A percentile compares a stretch with the other conserved stretches of the same genome.
phyloP scores from a whole-genome alignment of 2,797 vertebrate species.

The Aldrovandia affinis region DNA sequence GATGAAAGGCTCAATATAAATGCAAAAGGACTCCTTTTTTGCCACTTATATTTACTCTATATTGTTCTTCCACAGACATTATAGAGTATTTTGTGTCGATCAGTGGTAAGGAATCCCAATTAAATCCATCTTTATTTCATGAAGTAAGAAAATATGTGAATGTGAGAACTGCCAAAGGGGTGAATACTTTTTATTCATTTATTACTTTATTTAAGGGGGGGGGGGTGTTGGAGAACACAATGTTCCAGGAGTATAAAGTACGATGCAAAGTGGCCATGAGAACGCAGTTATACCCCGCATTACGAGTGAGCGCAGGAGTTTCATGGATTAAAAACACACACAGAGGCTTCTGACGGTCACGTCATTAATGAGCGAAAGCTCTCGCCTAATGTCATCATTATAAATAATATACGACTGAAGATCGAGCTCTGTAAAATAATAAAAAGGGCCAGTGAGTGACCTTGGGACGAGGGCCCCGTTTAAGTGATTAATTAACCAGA shows the following conservation, averaged over 20 bases:
- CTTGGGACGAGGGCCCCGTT: constrained; percentile 49
- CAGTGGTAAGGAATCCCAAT: too few relatives aligned
- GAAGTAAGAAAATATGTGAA: too few relatives aligned
- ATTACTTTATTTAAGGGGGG: too few relatives aligned
- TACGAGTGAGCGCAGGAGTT: not conserved
- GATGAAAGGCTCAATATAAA: too few relatives aligned
- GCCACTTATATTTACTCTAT: too few relatives aligned
- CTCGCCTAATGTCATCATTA: constrained; percentile 35
- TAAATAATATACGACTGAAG: not conserved
- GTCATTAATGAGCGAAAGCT: constrained; percentile 32
- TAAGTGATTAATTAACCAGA: not conserved
- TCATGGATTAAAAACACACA: constrained; percentile 13
- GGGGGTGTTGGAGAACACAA: not conserved
- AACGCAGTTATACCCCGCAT: constrained; percentile 15
- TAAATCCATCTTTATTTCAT: too few relatives aligned
- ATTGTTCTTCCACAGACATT: too few relatives aligned
- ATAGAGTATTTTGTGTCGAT: too few relatives aligned
- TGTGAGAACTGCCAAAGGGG: too few relatives aligned
- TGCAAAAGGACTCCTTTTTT: too few relatives aligned
- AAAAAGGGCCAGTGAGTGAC: constrained; percentile 37
- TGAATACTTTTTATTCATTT: too few relatives aligned
- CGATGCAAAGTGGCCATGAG: not conserved
- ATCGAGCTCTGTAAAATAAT: constrained; percentile 32
- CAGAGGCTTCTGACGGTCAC: constrained; percentile 1
- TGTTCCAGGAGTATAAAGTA: too few relatives aligned